These are phyloP conservation scores for Uloborus plumipes DNA, from an alignment of 2,888 invertebrate species.

Conservation along the genomic window DNA sequence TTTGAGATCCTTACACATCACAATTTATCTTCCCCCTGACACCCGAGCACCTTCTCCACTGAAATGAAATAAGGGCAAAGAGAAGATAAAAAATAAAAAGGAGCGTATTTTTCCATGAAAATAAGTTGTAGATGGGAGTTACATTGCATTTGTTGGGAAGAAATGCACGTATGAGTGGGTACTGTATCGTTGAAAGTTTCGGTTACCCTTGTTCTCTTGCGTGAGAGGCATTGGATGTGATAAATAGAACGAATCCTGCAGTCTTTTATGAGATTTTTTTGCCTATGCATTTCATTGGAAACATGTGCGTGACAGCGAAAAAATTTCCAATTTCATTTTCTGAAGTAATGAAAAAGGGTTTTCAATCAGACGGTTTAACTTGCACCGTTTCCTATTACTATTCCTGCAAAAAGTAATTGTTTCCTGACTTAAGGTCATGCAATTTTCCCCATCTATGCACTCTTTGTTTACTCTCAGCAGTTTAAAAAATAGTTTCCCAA, in stretches of 20 bases:
- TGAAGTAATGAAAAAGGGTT: constrained; percentile 50
- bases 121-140: constrained; percentile 55
- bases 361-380: constrained; percentile 42
- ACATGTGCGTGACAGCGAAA: constrained; percentile 10
- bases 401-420: no score
- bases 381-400: constrained; percentile 9
- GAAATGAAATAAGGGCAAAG: constrained; percentile 23
- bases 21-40: constrained; percentile 58
- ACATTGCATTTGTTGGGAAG: constrained; percentile 22
- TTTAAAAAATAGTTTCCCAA: no score
- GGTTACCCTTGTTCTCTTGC: constrained; percentile 33
- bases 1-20: constrained; percentile 51
- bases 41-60: constrained; percentile 21
- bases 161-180: neutral
- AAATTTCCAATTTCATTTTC: constrained; percentile 45
- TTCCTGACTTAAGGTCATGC: no score
- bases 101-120: constrained; percentile 21
- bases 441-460: neutral
- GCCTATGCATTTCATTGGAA: constrained; percentile 6
- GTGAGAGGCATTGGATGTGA: constrained; percentile 32
- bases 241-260: constrained; percentile 42
- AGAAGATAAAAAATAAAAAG: neutral
- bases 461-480: no score
- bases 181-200: constrained; percentile 44
- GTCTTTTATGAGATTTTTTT: constrained; percentile 11